Evolutionary conservation across 2,888 invertebrate genomes (phyloP), one percentile per base, ranked within the genome.

Genomic region (Platypus cylindrus): DNA sequence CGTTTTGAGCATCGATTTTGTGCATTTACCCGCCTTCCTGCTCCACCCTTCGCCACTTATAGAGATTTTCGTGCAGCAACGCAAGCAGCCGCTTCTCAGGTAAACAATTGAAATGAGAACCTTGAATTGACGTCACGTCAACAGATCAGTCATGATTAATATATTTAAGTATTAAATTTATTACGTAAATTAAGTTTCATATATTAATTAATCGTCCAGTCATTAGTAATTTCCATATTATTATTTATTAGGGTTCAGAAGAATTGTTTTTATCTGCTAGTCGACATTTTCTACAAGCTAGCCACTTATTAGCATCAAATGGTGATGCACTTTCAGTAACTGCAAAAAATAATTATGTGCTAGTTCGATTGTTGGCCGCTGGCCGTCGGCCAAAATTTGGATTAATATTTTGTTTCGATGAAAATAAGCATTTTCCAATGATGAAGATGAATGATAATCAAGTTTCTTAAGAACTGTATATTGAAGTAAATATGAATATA

Each of bases 271-370:
- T 80, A 38, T 78, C 81, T 12, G 87, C 91, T 0, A 87, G 85
- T 52, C 84, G 90, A 61, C 85, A 87, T 59, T 94, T 94, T 57
- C 87, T 87, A 57, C 87, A 89, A 60, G 91, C 93, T 2, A 73
- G 87, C 41, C 77, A 78, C 47, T 70, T 89, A 41, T 65, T 91
- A 37, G 72, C 78, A 15, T 77, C 78, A 39, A 82, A 83, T 52
- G 80, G 86, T 80, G 74, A 85, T 39, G 66, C 70, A 17, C 71
- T 94, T 44, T 66, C 93, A 31, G 87, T 85, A 64, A 82, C 95
- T 45, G 80, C 86, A 24, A 95, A 95, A 70, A 91, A 89, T 0
- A 97, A 97, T 68, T 91, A 89, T 58, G 82, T 97, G 47, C 94
- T 95, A 9, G 71, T 93, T 63, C 93, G 91, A 63, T 66, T 97